Evolutionary conservation across 2,113 vertebrate genomes (phyloP).

Genomic region (Phocoena phocoena): DNA sequence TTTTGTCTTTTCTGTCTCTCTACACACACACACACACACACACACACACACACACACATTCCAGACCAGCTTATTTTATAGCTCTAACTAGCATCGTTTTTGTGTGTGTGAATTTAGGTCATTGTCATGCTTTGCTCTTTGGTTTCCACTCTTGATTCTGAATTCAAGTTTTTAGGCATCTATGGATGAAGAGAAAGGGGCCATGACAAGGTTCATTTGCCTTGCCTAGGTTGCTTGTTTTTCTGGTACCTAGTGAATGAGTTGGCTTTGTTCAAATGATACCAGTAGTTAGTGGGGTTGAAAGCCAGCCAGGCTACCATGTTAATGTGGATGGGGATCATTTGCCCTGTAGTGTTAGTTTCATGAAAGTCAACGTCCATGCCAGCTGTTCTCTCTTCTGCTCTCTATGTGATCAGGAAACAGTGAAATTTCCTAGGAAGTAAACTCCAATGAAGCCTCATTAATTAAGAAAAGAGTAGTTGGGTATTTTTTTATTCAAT

Average conservation of each 20-base stretch:
- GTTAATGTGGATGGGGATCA: neutral
- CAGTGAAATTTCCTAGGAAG: neutral
- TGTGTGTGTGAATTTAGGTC: neutral
- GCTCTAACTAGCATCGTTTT: neutral
- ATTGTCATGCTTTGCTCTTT: neutral
- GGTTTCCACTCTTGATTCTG: neutral
- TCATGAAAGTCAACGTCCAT: neutral
- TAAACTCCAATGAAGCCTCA: neutral
- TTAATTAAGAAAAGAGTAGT: neutral
- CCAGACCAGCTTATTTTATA: neutral
- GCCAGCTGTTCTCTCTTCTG: neutral
- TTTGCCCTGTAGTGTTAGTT: neutral
- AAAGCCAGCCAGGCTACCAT: neutral
- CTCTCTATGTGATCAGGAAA: neutral
- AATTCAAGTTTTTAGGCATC: neutral
- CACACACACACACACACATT: too few relatives aligned
- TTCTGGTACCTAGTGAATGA: neutral
- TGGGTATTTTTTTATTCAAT: neutral
- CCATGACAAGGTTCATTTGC: neutral
- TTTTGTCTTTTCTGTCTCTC: neutral
- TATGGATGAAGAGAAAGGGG: neutral
- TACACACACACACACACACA: neutral
- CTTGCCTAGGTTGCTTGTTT: neutral
- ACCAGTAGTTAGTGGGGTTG: neutral
- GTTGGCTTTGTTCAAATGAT: neutral